phyloP scores from a whole-genome alignment of 2,888 invertebrate genomes.

The Zelleria hepariella region DNA sequence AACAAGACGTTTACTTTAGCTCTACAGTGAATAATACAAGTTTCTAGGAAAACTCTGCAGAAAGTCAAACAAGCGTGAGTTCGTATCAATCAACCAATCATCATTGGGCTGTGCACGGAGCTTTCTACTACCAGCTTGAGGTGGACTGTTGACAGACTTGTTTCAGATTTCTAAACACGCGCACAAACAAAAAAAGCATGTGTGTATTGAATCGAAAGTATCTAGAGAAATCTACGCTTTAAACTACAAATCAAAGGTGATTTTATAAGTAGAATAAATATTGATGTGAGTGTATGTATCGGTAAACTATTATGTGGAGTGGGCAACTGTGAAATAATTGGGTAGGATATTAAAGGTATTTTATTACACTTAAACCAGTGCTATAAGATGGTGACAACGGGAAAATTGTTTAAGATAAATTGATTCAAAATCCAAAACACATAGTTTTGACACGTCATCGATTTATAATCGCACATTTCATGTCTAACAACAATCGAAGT shows the following conservation, averaged over 20 bases:
- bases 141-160: background rate
- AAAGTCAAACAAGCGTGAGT: background rate
- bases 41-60: background rate
- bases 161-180: background rate
- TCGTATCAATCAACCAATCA: slow-evolving; percentile 1
- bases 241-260: background rate
- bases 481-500: no score
- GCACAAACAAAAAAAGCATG: background rate
- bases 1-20: background rate
- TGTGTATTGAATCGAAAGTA: background rate
- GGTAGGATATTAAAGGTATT: no score
- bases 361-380: no score
- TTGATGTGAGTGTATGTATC: background rate
- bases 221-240: background rate
- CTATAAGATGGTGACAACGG: no score
- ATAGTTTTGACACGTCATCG: no score
- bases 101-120: background rate
- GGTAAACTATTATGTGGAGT: background rate
- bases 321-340: background rate
- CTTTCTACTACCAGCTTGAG: background rate
- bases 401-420: no score
- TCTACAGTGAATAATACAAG: background rate
- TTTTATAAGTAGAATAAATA: background rate
- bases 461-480: no score
- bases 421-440: no score